These are phyloP conservation scores for Silurus lanzhouensis DNA, from an alignment of 2,797 vertebrate genomes.

Conservation along the genomic window DNA sequence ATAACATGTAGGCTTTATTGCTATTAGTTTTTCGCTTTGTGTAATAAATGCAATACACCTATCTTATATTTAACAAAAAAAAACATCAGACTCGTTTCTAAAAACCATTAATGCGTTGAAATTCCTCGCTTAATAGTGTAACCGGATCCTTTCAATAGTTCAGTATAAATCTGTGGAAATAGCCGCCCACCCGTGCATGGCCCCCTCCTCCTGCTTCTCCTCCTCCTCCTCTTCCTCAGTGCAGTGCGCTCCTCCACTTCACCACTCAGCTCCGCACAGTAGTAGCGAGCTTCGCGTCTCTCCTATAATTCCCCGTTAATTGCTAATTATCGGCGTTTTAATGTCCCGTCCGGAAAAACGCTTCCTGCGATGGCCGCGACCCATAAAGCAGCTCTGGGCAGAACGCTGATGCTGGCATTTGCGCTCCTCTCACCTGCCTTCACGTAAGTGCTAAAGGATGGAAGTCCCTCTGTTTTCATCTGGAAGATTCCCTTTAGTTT, in stretches of 20 bases:
- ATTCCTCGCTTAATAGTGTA: slow-evolving; percentile 32
- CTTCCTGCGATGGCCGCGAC: slow-evolving; percentile 78
- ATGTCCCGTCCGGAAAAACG: slow-evolving; percentile 79
- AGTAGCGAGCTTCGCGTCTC: slow-evolving; percentile 66
- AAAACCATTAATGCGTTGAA: slow-evolving; percentile 19
- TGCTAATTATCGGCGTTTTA: slow-evolving; percentile 70
- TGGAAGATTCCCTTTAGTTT: background rate
- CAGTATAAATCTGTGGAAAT: slow-evolving; percentile 65
- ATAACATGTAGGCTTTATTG: background rate
- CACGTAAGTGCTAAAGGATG: slow-evolving; percentile 74
- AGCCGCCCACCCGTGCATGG: slow-evolving; percentile 72
- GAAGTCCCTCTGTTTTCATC: slow-evolving; percentile 3
- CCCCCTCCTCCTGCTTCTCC: slow-evolving; percentile 66
- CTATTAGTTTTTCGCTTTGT: background rate
- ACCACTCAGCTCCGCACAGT: slow-evolving; percentile 70
- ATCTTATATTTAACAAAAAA: background rate
- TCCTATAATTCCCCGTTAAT: slow-evolving; percentile 59
- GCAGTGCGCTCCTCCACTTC: slow-evolving; percentile 68
- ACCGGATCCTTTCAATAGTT: slow-evolving; percentile 24
- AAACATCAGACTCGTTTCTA: background rate
- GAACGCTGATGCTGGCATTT: slow-evolving; percentile 79
- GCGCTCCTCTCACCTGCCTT: slow-evolving; percentile 81
- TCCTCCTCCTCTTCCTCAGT: slow-evolving; percentile 59
- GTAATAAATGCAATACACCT: background rate
- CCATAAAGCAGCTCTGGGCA: slow-evolving; percentile 76